Conservation (phyloP, 1,140 invertebrate species). For the Macrosteles quadrilineatus region DNA sequence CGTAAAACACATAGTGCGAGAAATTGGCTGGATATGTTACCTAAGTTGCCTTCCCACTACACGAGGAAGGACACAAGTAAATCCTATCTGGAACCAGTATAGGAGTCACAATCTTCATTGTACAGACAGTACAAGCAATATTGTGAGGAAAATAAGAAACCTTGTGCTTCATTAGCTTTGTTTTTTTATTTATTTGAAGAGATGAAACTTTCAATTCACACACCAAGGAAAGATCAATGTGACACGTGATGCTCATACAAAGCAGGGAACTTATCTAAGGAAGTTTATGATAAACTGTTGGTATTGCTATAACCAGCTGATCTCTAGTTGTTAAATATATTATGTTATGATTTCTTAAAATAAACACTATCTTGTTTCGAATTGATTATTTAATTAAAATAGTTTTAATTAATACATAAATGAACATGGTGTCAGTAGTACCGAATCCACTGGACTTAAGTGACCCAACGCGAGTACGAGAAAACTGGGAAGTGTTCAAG, state of each 20-base stretch:
- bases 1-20: background rate
- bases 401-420: too few species aligned
- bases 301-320: too few species aligned
- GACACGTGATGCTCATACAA: constrained; percentile 30
- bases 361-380: too few species aligned
- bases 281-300: background rate
- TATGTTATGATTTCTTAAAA: too few species aligned
- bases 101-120: constrained; percentile 24
- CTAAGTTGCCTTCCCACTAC: constrained; percentile 36
- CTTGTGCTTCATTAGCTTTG: background rate
- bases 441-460: too few species aligned
- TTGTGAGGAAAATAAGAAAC: background rate
- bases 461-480: too few species aligned
- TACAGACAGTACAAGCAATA: background rate
- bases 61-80: constrained; percentile 21
- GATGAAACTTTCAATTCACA: constrained; percentile 29
- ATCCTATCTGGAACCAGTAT: constrained; percentile 29
- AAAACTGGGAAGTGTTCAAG: too few species aligned
- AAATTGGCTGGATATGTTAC: constrained; percentile 21
- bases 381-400: too few species aligned
- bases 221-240: constrained; percentile 38
- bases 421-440: too few species aligned
- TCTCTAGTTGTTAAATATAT: too few species aligned
- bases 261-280: constrained; percentile 5
- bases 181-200: constrained; percentile 1